Percentiles rank a stretch among this genome's conserved stretches.
These are phyloP conservation scores for Ornithorhynchus anatinus DNA, from an alignment of 2,113 vertebrate genomes.

Conservation along the genomic window DNA sequence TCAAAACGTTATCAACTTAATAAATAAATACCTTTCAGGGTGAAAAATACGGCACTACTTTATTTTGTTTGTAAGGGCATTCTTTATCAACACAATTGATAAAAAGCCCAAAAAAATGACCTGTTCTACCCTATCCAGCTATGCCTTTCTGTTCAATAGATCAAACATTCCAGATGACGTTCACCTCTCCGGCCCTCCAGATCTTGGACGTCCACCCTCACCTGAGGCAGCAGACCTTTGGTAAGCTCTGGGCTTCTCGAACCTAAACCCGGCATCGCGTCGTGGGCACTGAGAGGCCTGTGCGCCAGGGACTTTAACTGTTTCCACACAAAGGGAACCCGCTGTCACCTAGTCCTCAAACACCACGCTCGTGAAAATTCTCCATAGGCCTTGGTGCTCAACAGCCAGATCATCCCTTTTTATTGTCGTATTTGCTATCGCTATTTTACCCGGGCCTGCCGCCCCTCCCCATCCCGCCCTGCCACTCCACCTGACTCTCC, in stretches of 20 bases:
- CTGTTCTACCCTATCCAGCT: constrained; percentile 44
- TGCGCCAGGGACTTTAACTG: background rate
- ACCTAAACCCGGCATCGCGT: too few species aligned
- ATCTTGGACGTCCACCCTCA: constrained; percentile 34
- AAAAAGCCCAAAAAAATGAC: constrained; percentile 74
- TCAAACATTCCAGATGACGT: constrained; percentile 15
- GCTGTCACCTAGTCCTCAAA: background rate
- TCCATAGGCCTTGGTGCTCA: background rate
- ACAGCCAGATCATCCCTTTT: background rate
- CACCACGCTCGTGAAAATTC: background rate
- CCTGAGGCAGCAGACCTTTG: too few species aligned
- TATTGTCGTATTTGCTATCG: background rate
- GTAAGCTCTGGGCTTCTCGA: background rate
- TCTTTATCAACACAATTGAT: constrained; percentile 75
- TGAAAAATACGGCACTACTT: constrained; percentile 74
- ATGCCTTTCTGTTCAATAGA: constrained; percentile 50
- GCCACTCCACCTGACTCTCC: too few species aligned
- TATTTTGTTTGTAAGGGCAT: constrained; percentile 74
- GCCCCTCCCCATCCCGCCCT: too few species aligned
- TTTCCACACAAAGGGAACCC: background rate
- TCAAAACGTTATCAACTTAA: constrained; percentile 90
- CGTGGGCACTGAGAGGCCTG: too few species aligned
- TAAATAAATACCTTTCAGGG: constrained; percentile 84
- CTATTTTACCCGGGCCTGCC: too few species aligned
- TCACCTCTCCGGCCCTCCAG: constrained; percentile 42